A percentile compares a stretch with the other conserved stretches of the same genome.
Evolutionary conservation across 2,888 invertebrate species (phyloP).

Genomic region (Pardosa pseudoannulata): DNA sequence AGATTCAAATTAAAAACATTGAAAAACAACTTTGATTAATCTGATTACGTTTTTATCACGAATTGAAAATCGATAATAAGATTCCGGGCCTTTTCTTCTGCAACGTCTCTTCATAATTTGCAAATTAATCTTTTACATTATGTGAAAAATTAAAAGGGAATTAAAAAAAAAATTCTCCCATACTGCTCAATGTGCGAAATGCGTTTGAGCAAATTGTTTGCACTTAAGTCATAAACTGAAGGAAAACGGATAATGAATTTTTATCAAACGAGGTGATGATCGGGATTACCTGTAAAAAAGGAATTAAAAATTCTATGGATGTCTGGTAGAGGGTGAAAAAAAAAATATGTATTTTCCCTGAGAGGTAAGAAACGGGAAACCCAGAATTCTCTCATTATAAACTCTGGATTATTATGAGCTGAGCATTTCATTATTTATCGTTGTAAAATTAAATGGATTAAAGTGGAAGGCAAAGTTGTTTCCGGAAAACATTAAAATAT

Average conservation of each 20-base stretch:
- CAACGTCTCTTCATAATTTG: constrained; percentile 55
- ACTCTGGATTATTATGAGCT: constrained; percentile 63
- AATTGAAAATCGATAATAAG: constrained; percentile 60
- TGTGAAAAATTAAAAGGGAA: constrained; percentile 28
- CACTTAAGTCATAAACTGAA: constrained; percentile 48
- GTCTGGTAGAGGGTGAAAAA: constrained; percentile 8
- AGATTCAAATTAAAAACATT: constrained; percentile 12
- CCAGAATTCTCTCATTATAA: constrained; percentile 63
- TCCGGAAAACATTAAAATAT: constrained; percentile 68
- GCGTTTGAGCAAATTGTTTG: constrained; percentile 62
- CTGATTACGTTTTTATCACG: constrained; percentile 47
- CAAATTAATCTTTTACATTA: constrained; percentile 64
- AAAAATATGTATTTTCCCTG: too few relatives aligned
- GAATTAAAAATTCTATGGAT: constrained; percentile 20
- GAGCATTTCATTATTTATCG: constrained; percentile 69
- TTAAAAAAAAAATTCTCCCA: constrained; percentile 17
- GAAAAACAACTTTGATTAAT: constrained; percentile 65
- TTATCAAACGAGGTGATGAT: constrained; percentile 55
- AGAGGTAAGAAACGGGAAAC: constrained; percentile 42
- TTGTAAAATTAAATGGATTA: constrained; percentile 69
- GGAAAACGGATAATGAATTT: constrained; percentile 70
- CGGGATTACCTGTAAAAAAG: constrained; percentile 51
- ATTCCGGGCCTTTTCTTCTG: constrained; percentile 34
- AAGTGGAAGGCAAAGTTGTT: constrained; percentile 49
- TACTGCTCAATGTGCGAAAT: constrained; percentile 22